Evolutionary conservation across 2,888 invertebrate genomes (phyloP).

Genomic region (Malthinus flaveolus): DNA sequence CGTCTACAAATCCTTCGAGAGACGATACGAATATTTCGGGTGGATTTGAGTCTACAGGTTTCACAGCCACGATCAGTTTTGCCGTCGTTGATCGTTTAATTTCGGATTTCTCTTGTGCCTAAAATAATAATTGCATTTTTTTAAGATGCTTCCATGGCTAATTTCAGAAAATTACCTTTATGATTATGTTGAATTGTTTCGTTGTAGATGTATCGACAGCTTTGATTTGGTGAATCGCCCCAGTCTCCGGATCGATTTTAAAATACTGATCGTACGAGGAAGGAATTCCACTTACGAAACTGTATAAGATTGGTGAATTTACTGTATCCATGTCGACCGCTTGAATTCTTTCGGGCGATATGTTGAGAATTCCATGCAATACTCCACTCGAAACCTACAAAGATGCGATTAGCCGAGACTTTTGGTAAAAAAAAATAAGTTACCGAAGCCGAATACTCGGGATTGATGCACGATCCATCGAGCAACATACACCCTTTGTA

Average conservation of each 20-base stretch:
- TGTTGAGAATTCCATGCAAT: conserved; percentile 78
- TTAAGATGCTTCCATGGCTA: neutral
- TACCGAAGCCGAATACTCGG: conserved; percentile 82
- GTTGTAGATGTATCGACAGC: conserved; percentile 78
- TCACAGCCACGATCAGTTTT: conserved; percentile 77
- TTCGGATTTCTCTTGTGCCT: conserved; percentile 84
- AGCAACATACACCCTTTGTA: conserved; percentile 82
- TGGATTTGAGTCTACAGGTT: conserved; percentile 85
- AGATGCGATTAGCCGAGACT: conserved; percentile 19
- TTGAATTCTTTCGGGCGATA: conserved; percentile 86
- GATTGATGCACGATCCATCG: conserved; percentile 84
- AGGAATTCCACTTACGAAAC: conserved; percentile 80
- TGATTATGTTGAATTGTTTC: conserved; percentile 78
- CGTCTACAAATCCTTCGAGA: conserved; percentile 78
- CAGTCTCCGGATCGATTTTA: conserved; percentile 78
- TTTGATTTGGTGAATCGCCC: conserved; percentile 78
- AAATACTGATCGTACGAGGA: conserved; percentile 79
- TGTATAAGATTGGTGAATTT: conserved; percentile 80
- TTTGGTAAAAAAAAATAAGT: conserved; percentile 52
- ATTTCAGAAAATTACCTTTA: conserved; percentile 64
- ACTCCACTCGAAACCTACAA: conserved; percentile 78
- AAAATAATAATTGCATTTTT: neutral
- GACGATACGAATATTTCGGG: conserved; percentile 75
- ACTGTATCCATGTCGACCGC: conserved; percentile 90
- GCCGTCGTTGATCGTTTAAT: conserved; percentile 80